Evolutionary conservation across 1,140 invertebrate species (phyloP), one percentile per base, ranked within the genome.

Genomic region (Drosophila repleta): DNA sequence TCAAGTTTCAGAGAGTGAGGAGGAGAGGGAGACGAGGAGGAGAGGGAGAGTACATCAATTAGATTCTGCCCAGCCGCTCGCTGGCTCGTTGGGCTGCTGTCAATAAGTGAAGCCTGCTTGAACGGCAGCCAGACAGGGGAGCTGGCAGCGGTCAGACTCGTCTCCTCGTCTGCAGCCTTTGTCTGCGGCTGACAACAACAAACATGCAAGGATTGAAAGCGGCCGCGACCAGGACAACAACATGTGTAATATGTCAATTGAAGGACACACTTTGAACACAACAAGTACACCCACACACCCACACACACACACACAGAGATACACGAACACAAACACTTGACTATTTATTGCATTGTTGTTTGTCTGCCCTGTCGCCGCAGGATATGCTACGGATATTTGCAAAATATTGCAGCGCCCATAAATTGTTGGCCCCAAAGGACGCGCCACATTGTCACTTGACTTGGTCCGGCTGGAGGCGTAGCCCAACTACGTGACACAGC

Each of bases 171-270:
- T 29, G 20, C 15, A n/a, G 39, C 29, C 75, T 46, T 55, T 66
- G 55, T 62, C 61, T 56, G 61, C 46, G 39, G 39, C 29, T 60
- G 74, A 82, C 78, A 81, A 76, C 72, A 74, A 66, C 49, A 29
- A 72, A 63, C 39, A 61, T 61, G 65, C 64, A 73, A 58, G 32
- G 82, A 76, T 76, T 79, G 72, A 84, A 76, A 79, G 69, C 71
- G 49, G 41, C 60, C 74, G 78, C 82, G 74, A 65, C 51, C 58
- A 45, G 61, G 61, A 49, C 70, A 75, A 82, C 75, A 88, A 88
- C 79, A 88, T 82, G 82, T 88, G 71, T 87, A 87, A 87, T 87
- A 88, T 88, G 83, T 87, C 83, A 88, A 88, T 89, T 87, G 83
- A 87, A 87, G 83, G 83, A 83, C 83, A 87, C 80, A 85, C 73